These are phyloP conservation scores for Rhabdornis inornatus DNA, from an alignment of 2,113 vertebrate species.

Conservation along the genomic window DNA sequence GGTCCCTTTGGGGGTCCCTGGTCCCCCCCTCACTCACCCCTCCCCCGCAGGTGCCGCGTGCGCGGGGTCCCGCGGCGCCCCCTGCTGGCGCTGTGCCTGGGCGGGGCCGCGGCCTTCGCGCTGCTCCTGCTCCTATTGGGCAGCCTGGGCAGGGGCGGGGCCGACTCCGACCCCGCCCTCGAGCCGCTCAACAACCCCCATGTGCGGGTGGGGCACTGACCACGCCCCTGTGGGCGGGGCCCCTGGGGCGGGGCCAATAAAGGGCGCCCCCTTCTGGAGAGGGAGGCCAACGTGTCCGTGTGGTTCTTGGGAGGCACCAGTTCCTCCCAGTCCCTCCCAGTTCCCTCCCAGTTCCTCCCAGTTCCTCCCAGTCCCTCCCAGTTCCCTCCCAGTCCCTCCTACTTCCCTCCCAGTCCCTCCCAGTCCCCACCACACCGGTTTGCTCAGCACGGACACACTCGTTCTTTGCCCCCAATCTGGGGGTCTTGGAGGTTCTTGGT, in stretches of 20 bases:
- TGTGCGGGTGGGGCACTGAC: not conserved
- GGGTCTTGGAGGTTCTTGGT: not conserved
- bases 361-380: not conserved
- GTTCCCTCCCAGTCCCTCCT: too few species aligned
- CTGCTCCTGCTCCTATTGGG: not conserved
- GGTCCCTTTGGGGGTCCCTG: not conserved
- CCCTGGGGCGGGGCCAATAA: not conserved
- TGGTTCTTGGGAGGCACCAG: not conserved
- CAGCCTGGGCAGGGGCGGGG: not conserved
- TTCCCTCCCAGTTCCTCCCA: too few species aligned
- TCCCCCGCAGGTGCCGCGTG: not conserved
- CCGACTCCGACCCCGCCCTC: not conserved
- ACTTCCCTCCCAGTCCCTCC: not conserved
- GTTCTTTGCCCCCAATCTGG: not conserved
- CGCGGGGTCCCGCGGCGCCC: not conserved
- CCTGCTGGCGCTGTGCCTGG: not conserved
- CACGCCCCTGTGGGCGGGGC: not conserved
- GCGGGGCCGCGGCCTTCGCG: not conserved
- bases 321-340: too few species aligned
- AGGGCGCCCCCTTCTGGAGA: not conserved
- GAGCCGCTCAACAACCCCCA: not conserved
- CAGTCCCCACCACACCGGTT: not conserved
- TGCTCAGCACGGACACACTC: not conserved
- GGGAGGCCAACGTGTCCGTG: fast-evolving
- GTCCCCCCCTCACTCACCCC: not conserved